Base-by-base conservation (phyloP, 2,113 vertebrate genomes). In the Eulemur macaco region DNA sequence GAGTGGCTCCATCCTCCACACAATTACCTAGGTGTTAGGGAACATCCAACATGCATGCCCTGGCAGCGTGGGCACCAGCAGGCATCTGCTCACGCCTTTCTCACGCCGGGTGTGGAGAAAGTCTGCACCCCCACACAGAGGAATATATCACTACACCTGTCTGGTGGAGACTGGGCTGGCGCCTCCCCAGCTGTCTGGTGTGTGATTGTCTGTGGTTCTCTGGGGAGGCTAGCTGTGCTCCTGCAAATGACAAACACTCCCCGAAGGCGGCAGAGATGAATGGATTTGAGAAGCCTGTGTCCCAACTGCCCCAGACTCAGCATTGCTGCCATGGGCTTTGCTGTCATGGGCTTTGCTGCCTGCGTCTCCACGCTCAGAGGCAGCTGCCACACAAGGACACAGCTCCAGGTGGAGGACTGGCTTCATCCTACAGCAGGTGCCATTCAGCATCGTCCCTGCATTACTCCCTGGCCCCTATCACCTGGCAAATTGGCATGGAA, bases 231-330 rank as follows among this genome's bases (percentile, higher is more conserved):
- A 83, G 80, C 95, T 98, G 94, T 95, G 71, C 93, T 95, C 85
- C 17, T 77, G 63, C 63, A 91, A 20, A 56, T 97, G 97, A 96
- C 86, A 93, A 96, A 97, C 21, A 54, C 56, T 82, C 31, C 63
- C 85, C 14, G 12, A 95, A 94, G 86, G 82, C 31, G 21, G 31
- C 50, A 60, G 94, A 93, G 68, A 98, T 71, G 92, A 96, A 97
- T 86, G 68, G 86, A 92, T 86, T 92, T 71, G 71, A 91, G 93
- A 86, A 96, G 86, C 71, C 69, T 50, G 90, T 66, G 86, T 85
- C 89, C 66, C 66, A 31, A 92, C 82, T 80, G 81, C 90, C 87
- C 47, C 39, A 21, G 6, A 93, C 1, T 71, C 34, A 0, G 27
- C 20, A 8, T 78, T 92, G 73, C 94, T 96, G 86, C 74, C 80